These are phyloP conservation scores for Brienomyrus brachyistius DNA, from an alignment of 2,113 vertebrate genomes.

Conservation along the genomic window DNA sequence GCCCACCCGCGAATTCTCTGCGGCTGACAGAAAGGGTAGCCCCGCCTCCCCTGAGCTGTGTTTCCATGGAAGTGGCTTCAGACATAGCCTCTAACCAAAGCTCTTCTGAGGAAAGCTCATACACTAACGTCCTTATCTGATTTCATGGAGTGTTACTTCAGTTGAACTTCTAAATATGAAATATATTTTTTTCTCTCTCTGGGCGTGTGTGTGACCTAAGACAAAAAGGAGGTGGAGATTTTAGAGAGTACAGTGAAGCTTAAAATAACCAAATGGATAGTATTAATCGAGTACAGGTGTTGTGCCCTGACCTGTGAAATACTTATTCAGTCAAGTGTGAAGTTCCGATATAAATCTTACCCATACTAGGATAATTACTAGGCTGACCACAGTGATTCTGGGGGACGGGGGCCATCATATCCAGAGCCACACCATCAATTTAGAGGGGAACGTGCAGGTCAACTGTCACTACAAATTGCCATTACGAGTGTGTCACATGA, in stretches of 20 bases:
- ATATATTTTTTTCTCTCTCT: not conserved
- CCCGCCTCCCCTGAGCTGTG: not conserved
- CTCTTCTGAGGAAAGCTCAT: conserved; percentile 10
- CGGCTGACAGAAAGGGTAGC: not conserved
- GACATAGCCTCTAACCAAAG: not conserved
- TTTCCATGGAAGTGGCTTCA: conserved; percentile 19
- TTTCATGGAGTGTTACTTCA: conserved; percentile 2
- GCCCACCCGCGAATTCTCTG: not conserved
- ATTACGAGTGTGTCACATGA: not conserved
- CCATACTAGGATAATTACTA: not conserved
- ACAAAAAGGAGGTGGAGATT: not conserved
- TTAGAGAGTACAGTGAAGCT: not conserved
- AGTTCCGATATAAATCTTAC: not conserved
- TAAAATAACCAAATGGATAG: not conserved
- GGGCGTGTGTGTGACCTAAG: not conserved
- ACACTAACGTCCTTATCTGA: not conserved
- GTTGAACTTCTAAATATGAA: conserved; percentile 7
- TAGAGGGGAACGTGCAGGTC: not conserved
- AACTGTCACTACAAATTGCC: not conserved
- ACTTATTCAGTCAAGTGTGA: not conserved
- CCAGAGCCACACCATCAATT: not conserved
- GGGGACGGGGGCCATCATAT: not conserved
- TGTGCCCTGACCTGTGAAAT: not conserved
- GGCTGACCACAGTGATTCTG: not conserved
- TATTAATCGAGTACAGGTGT: not conserved